Conservation (phyloP, 1,140 invertebrate genomes). For the Gonioctena quinquepunctata region DNA sequence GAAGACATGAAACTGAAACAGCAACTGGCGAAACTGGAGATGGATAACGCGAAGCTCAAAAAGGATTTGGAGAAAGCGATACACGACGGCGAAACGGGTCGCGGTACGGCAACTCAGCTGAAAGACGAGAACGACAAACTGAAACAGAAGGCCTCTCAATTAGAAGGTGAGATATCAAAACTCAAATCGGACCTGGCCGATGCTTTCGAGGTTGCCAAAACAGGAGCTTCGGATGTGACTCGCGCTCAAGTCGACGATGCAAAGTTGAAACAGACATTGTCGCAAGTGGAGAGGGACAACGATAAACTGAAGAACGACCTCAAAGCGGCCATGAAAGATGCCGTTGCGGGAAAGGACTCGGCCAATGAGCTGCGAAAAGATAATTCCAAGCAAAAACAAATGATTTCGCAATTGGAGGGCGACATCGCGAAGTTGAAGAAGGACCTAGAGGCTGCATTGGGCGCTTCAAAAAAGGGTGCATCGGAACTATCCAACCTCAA, state of each 20-base stretch:
- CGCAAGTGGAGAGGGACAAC: constrained; percentile 23
- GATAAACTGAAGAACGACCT: constrained; percentile 20
- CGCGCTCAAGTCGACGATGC: constrained; percentile 23
- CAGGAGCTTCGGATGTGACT: constrained; percentile 2
- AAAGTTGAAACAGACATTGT: constrained; percentile 23
- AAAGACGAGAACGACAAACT: constrained; percentile 24
- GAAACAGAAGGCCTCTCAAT: constrained; percentile 24
- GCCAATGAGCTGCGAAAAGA: constrained; percentile 17
- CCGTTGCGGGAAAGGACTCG: constrained; percentile 2
- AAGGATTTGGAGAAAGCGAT: constrained; percentile 22
- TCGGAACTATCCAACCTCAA: neutral
- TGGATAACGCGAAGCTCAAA: constrained; percentile 18
- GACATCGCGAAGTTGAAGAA: constrained; percentile 26
- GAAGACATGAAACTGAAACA: constrained; percentile 27
- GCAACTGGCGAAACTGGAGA: constrained; percentile 23
- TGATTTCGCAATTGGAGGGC: constrained; percentile 21
- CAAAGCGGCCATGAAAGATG: constrained; percentile 17
- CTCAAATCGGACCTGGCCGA: constrained; percentile 28
- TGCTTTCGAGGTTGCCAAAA: constrained; percentile 28
- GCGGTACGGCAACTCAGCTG: neutral
- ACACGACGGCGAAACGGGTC: neutral
- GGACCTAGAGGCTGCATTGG: constrained; percentile 13
- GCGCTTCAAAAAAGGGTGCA: neutral
- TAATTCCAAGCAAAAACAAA: constrained; percentile 24
- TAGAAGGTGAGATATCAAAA: constrained; percentile 22